Percentiles rank a stretch among this genome's conserved stretches.
These are phyloP conservation scores for Papilio polytes DNA, from an alignment of 1,140 invertebrate species.

Conservation along the genomic window DNA sequence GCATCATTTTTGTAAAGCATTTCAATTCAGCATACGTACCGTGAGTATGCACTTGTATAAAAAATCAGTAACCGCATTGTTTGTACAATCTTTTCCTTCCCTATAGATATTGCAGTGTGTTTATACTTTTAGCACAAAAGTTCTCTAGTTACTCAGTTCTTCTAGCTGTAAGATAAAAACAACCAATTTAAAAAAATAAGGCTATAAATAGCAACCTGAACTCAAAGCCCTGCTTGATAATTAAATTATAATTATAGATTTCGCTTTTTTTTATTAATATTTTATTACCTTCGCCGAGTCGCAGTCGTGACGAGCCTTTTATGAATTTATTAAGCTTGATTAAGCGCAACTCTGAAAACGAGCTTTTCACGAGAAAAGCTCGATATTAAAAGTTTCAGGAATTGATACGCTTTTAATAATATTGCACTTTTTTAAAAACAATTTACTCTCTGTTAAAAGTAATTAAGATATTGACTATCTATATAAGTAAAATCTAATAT, in stretches of 20 bases:
- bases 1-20: not conserved
- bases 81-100: no score
- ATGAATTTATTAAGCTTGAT: constrained; percentile 7
- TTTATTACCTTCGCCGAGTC: not conserved
- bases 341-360: constrained; percentile 1
- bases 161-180: not conserved
- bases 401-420: not conserved
- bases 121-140: not conserved
- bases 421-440: not conserved
- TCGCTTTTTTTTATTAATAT: constrained; percentile 1
- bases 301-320: constrained; percentile 7
- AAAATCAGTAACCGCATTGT: no score
- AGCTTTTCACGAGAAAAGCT: not conserved
- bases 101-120: no score
- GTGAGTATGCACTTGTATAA: no score
- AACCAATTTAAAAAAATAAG: not conserved
- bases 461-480: not conserved
- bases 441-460: not conserved
- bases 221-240: not conserved
- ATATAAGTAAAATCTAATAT: not conserved
- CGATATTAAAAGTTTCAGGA: not conserved
- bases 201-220: not conserved
- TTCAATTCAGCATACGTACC: no score
- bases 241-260: not conserved
- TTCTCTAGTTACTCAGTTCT: not conserved